Evolutionary conservation across 1,140 invertebrate genomes (phyloP).

Genomic region (Araneus ventricosus): DNA sequence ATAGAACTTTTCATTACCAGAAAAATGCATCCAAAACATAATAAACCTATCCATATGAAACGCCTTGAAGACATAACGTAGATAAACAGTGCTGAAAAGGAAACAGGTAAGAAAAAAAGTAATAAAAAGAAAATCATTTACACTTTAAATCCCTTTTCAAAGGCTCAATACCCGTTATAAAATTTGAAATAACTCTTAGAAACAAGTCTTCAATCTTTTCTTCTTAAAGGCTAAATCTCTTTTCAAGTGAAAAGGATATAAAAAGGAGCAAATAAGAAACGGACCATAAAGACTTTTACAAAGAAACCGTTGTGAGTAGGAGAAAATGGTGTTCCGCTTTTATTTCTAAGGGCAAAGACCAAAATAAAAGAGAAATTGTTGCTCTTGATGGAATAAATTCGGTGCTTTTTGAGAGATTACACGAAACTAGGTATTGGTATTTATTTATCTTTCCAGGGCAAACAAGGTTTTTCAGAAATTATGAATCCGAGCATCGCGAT

Average conservation of each 20-base stretch:
- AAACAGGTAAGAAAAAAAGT: neutral
- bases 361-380: constrained; percentile 15
- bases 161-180: neutral
- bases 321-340: neutral
- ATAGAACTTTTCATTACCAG: no score
- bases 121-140: neutral
- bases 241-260: neutral
- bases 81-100: no score
- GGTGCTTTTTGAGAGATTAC: neutral
- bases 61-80: no score
- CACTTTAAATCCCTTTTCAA: neutral
- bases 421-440: neutral
- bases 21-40: no score
- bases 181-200: neutral
- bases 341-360: neutral
- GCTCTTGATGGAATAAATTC: neutral
- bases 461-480: neutral
- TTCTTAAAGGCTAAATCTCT: neutral
- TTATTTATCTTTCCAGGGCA: neutral
- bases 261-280: neutral
- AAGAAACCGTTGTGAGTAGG: neutral
- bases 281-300: neutral
- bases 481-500: neutral
- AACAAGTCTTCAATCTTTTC: constrained; percentile 9
- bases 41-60: no score